Base-by-base conservation (phyloP, 2,797 vertebrate species). In the Champsocephalus esox region DNA sequence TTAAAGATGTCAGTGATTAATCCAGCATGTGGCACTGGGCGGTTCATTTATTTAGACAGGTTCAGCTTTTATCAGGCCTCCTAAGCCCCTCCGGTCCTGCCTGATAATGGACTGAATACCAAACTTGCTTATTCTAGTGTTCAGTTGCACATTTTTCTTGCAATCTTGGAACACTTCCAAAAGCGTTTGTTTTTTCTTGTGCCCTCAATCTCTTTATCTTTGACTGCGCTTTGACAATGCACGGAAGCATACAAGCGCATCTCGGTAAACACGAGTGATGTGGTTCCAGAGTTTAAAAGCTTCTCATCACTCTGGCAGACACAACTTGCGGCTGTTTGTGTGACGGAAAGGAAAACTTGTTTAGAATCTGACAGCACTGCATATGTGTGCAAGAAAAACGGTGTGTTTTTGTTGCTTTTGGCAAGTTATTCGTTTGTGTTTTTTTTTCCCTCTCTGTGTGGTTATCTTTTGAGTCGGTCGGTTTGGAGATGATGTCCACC, bases 211-310 rank as follows among this genome's bases (percentile, higher is more conserved):
- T 85, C 75, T 87, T 81, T 89, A 75, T 84, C 74, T 92, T 89
- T 88, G 86, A 90, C 83, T 80, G 81, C 49, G 71, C 84, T 91
- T 80, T 90, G 83, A 92, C 86, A 87, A 88, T 83, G 68, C 73
- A 84, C 85, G 79, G 85, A 85, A 92, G 88, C 78, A 75, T 87
- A 88, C 89, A 86, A 84, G 82, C 77, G 59, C 77, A 84, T 89
- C 90, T 92, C 50, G 24, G 86, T 89, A 89, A 91, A 91, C 79
- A 88, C 67, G 85, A 91, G 82, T 90, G 91, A 92, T 88, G 92
- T 89, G 84, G 83, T 92, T 92, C 91, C 92, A 93, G 87, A 91
- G 85, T 90, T 91, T 91, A 91, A 93, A 89, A 91, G 93, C 89
- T 90, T 86, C 87, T 85, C 77, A 88, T 75, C 88, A 88, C 88